Conservation (phyloP, 2,888 invertebrate species). For the Azorinus chamasolen region DNA sequence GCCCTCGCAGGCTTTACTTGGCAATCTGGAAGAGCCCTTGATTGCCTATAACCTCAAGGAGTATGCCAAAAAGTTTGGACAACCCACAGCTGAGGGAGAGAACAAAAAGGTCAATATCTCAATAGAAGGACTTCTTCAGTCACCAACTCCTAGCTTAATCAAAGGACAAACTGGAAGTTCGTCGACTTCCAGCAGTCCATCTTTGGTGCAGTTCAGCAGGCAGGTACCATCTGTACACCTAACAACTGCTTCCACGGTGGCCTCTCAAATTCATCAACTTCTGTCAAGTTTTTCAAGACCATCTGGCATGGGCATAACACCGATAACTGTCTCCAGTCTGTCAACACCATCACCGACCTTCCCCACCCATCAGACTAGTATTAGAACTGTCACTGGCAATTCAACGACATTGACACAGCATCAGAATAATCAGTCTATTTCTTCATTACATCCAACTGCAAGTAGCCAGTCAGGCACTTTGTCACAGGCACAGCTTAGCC, state of each 20-base stretch:
- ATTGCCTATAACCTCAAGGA: slow-evolving; percentile 53
- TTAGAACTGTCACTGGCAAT: too few relatives aligned
- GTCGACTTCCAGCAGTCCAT: neutral
- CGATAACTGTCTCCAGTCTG: slow-evolving; percentile 1
- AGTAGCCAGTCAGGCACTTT: slow-evolving; percentile 16
- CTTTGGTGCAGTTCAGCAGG: slow-evolving; percentile 35
- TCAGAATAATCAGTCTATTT: neutral
- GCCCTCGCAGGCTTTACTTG: slow-evolving; percentile 24
- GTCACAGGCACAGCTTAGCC: slow-evolving; percentile 32
- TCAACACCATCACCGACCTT: neutral
- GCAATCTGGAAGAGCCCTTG: slow-evolving; percentile 35
- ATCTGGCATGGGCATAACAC: neutral
- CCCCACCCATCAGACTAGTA: too few relatives aligned
- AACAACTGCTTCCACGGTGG: slow-evolving; percentile 69
- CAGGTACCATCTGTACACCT: slow-evolving; percentile 71
- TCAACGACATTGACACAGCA: slow-evolving; percentile 3
- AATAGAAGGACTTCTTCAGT: slow-evolving; percentile 45
- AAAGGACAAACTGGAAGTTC: slow-evolving; percentile 10
- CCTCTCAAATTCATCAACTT: slow-evolving; percentile 84
- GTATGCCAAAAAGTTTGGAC: slow-evolving; percentile 40
- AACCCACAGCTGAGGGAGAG: neutral
- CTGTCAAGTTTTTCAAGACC: slow-evolving; percentile 64
- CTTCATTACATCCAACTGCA: neutral
- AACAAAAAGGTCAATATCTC: slow-evolving; percentile 27
- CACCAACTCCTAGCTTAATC: slow-evolving; percentile 19